These are phyloP conservation scores for Andrena bicolor DNA, from an alignment of 2,888 invertebrate genomes.

Conservation along the genomic window DNA sequence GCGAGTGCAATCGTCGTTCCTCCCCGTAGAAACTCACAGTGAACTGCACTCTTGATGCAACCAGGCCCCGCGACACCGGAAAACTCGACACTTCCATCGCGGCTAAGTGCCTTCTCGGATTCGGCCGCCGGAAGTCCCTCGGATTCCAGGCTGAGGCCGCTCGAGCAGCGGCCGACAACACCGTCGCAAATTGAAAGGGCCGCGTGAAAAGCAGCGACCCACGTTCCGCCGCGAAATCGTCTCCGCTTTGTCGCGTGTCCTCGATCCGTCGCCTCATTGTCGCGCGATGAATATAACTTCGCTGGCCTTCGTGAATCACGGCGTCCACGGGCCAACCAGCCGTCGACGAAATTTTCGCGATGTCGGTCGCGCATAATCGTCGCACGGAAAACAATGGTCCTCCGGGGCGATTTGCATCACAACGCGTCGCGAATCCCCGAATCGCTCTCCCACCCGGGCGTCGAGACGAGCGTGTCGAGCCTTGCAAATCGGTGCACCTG, in stretches of 20 bases:
- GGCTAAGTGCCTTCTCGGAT: conserved; percentile 79
- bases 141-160: conserved; percentile 62
- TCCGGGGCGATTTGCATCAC: conserved; percentile 74
- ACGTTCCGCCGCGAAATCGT: conserved; percentile 46
- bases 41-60: conserved; percentile 9
- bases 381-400: conserved; percentile 72
- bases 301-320: conserved; percentile 64
- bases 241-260: conserved; percentile 51
- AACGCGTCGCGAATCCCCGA: conserved; percentile 69
- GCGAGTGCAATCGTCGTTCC: background rate
- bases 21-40: background rate
- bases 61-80: conserved; percentile 48
- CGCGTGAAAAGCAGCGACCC: conserved; percentile 19
- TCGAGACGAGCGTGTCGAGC: conserved; percentile 68
- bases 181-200: conserved; percentile 12
- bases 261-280: conserved; percentile 62
- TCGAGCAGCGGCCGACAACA: conserved; percentile 9
- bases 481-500: conserved; percentile 76
- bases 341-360: conserved; percentile 59
- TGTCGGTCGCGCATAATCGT: conserved; percentile 68
- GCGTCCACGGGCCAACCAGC: conserved; percentile 10
- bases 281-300: conserved; percentile 65
- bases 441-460: conserved; percentile 34
- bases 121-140: conserved; percentile 72
- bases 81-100: conserved; percentile 54